Evolutionary conservation across 2,113 vertebrate species (phyloP), one percentile per base, ranked within the genome.

Genomic region (Furnarius figulus): DNA sequence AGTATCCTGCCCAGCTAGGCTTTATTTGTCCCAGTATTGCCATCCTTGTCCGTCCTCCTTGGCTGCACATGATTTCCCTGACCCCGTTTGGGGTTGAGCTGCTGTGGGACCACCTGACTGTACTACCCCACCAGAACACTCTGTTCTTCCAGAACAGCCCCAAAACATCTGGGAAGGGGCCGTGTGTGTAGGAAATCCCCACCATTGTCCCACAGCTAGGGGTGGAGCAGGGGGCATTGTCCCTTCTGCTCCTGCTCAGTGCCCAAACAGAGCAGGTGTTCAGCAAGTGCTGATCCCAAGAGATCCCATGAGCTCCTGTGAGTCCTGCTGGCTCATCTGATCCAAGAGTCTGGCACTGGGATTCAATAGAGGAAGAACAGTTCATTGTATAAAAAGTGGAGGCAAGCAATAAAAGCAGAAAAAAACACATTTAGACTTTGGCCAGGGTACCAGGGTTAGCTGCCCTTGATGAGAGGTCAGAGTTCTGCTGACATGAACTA

Each of bases 301-400:
- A 49, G 76, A 73, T 62, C 58, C 52, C 0, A 0, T 49, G 72
- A 79, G 74, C 35, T 75, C 52, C 78, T 35, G 2, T 8, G 50
- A 78, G 66, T 72, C n/a, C 22, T 72, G 33, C 75, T 77, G 72
- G 33, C 37, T 94, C 94, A 61, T 76, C 87, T 0, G 0, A 37
- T 31, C 33, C 2, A 4, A 62, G 42, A 81, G 37, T 39, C 59
- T 86, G 75, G 62, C 59, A 19, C 62, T 46, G 61, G 62, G 21
- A 46, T 66, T 77, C 79, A 50, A 28, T 9, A 19, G 15, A 15
- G 27, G 24, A 85, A 24, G 42, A 74, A 15, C 8, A 52, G 30
- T 40, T 90, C n/a, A 84, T 90, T 88, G 78, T 91, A 22, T 55
- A 75, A 15, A 55, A 95, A 77, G 46, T 17, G 22, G 39, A 85